Evolutionary conservation across 2,797 vertebrate species (phyloP), one percentile per base, ranked within the genome.

Genomic region (Halcyon leucocephala): DNA sequence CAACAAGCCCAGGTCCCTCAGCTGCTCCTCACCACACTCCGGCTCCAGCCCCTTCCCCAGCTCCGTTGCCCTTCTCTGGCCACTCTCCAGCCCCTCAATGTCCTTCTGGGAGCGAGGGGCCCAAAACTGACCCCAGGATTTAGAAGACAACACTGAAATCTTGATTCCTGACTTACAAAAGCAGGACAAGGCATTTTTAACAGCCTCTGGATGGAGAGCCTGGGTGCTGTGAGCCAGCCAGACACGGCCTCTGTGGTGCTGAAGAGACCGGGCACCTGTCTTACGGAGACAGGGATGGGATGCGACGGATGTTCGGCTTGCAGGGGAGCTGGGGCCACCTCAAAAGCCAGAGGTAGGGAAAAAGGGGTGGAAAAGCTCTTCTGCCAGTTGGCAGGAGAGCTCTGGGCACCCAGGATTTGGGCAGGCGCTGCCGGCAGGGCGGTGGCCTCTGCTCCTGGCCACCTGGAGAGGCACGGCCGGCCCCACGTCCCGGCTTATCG

Each of bases 401-500:
- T 81, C 48, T 69, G 64, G 25, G 15, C 6, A 8, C 0, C 2
- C 28, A 48, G 41, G 33, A 74, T n/a, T 84, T 69, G 9, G 2
- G 46, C 25, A 60, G 39, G 22, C 2, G 39, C 25, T 51, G 39
- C 25, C 1, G 8, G 8, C 16, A 77, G 14, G 73, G 49, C 2
- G 1, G 28, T 48, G 29, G 22, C 20, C 73, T 82, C 86, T 73
- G 61, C 69, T 82, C 86, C 35, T 37, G 35, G 35, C 35, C 10
- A 37, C 35, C 35, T 9, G 35, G 35, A 37, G 35, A 37, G 35
- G 35, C 35, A 10, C 22, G 83, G n/a, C 29, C 10, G n/a, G 79
- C 25, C 29, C 15, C 2, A 2, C 8, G 18, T 6, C 37, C 10
- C 1, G 0, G 28, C 3, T 26, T 62, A 57, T 49, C 74, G 42